Evolutionary conservation across 2,797 vertebrate genomes (phyloP).

Genomic region (Antennarius maculatus): DNA sequence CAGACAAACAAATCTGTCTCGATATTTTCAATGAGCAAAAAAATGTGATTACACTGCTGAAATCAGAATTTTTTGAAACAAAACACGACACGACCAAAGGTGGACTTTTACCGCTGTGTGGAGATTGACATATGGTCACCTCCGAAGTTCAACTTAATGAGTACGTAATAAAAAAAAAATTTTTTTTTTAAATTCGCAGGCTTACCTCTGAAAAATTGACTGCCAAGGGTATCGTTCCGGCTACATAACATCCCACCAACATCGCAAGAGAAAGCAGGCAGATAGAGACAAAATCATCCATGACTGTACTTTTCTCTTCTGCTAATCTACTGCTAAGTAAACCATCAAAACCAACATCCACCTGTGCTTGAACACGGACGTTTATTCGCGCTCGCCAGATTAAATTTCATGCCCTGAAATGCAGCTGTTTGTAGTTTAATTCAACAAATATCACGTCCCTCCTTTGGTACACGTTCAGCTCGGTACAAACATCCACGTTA

Average conservation of each 20-base stretch:
- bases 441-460: neutral
- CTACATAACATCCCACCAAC: conserved; percentile 97
- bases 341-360: conserved; percentile 33
- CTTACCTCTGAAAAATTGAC: conserved; percentile 99
- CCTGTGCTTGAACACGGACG: conserved; percentile 6
- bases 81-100: too few relatives aligned
- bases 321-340: conserved; percentile 37
- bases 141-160: neutral
- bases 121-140: neutral
- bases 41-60: neutral
- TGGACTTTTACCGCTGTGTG: neutral
- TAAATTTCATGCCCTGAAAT: conserved; percentile 35
- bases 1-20: neutral
- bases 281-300: conserved; percentile 97
- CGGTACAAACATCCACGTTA: conserved; percentile 49
- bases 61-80: neutral
- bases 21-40: too few relatives aligned
- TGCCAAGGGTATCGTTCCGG: conserved; percentile 94
- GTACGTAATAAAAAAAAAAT: too few relatives aligned
- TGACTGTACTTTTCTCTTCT: conserved; percentile 64
- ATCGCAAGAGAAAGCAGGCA: conserved; percentile 94
- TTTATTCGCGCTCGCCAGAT: neutral
- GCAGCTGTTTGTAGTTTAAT: neutral
- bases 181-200: neutral
- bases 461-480: neutral